Base-by-base conservation (phyloP, 2,113 vertebrate species). In the Actenoides hombroni region DNA sequence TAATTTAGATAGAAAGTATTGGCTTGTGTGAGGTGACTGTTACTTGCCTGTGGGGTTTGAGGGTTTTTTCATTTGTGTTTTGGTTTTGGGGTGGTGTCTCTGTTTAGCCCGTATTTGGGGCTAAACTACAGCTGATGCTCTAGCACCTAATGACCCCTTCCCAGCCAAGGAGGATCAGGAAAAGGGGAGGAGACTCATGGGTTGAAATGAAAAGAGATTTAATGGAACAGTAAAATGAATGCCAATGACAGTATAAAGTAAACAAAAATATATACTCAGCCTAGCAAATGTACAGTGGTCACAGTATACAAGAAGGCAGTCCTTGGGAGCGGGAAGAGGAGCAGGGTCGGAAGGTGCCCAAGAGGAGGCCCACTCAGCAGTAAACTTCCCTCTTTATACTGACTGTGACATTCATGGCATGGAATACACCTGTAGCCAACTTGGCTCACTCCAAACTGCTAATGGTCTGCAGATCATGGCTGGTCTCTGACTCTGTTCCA, bases 21-120 rank as follows among this genome's bases (percentile, higher is more conserved):
- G 69, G 12, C 25, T 64, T 3, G 2, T 63, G 26, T 0, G 0
- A 78, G 20, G 29, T 49, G 37, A 3, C 25, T 89, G 11, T 86
- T 35, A 19, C 24, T 63, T 71, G 56, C 5, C 40, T 79, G 14
- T 46, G 23, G 6, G 9, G 1, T 6, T 29, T 67, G 8, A 21
- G 6, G 0, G 2, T 35, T 49, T 73, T 73, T 69, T 37, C 6
- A 4, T 56, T 46, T 83, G 4, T 77, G 12, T 75, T 33, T 80
- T 90, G 28, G 2, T 48, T 76, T 86, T 63, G 25, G 9, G 5
- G 25, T 40, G 37, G 35, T 40, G 56, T 57, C 24, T 51, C 49
- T 57, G 11, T n/a, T 57, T 33, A 57, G 18, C 31, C 56, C 12
- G 18, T 57, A 21, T n/a, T 16, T 33, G 31, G 31, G 56, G 56